phyloP scores from a whole-genome alignment of 1,140 invertebrate species.

The Caerostris extrusa region DNA sequence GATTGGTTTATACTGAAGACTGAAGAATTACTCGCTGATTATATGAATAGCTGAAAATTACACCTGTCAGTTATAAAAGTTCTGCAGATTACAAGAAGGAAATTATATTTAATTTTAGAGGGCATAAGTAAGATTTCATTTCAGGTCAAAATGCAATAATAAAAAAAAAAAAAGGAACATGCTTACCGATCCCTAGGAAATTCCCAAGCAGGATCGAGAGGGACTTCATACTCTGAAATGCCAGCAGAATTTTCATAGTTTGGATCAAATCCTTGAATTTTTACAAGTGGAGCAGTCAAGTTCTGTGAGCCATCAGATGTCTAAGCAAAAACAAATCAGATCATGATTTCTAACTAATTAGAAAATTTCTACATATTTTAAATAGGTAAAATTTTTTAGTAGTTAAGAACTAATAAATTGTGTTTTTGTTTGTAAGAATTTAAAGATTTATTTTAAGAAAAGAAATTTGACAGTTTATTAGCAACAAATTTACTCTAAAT shows the following conservation, averaged over 20 bases:
- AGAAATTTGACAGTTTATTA: no score
- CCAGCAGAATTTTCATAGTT: slow-evolving; percentile 78
- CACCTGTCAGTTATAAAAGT: no score
- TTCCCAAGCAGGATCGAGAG: slow-evolving; percentile 96
- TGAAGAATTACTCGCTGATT: no score
- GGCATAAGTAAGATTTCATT: no score
- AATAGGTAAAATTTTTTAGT: background rate
- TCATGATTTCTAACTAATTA: background rate
- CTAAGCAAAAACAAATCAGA: background rate
- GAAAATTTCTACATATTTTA: background rate
- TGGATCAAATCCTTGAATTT: slow-evolving; percentile 86
- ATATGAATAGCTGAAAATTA: no score
- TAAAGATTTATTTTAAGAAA: no score
- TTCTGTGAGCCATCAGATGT: slow-evolving; percentile 55
- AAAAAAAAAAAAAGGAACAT: background rate
- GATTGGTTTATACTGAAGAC: no score
- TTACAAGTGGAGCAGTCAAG: slow-evolving; percentile 81
- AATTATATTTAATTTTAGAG: no score
- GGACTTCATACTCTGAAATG: slow-evolving; percentile 94
- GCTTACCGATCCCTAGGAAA: slow-evolving; percentile 88
- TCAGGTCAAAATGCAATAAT: no score
- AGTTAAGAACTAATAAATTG: background rate
- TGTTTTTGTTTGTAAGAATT: no score
- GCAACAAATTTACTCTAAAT: no score
- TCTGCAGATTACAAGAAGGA: no score